phyloP scores from a whole-genome alignment of 2,797 vertebrate genomes.

The Aulostomus chinensis region DNA sequence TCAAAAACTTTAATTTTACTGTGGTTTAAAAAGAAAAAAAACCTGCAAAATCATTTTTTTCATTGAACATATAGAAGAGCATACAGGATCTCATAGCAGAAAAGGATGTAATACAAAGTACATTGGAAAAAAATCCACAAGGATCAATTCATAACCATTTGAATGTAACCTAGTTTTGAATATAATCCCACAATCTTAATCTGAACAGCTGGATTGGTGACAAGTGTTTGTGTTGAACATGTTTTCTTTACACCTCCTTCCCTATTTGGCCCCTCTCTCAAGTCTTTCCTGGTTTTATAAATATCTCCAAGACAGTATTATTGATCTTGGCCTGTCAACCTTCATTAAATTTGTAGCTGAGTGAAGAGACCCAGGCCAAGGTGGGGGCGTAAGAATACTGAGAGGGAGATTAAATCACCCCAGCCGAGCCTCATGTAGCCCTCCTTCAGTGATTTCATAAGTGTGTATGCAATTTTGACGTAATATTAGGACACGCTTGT shows the following conservation, averaged over 20 bases:
- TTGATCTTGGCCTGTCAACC: constrained; percentile 58
- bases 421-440: constrained; percentile 4
- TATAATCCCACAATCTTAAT: background rate
- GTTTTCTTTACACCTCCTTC: background rate
- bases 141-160: too few relatives aligned
- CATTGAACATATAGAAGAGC: too few relatives aligned
- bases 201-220: background rate
- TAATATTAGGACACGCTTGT: background rate
- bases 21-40: too few relatives aligned
- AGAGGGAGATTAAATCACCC: constrained; percentile 18
- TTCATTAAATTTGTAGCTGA: constrained; percentile 46
- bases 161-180: too few relatives aligned
- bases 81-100: too few relatives aligned
- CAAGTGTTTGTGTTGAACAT: background rate
- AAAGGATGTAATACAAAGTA: too few relatives aligned
- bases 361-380: constrained; percentile 34
- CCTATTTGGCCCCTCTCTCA: background rate
- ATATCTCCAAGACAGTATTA: constrained; percentile 31
- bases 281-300: constrained; percentile 2
- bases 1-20: too few relatives aligned
- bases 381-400: constrained; percentile 16
- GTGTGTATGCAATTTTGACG: background rate
- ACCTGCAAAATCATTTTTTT: too few relatives aligned
- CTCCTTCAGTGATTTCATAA: background rate
- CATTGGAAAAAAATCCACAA: too few relatives aligned